A percentile compares a stretch with the other conserved stretches of the same genome.
Conservation (phyloP, 2,113 vertebrate genomes). For the Cheilinus undulatus region DNA sequence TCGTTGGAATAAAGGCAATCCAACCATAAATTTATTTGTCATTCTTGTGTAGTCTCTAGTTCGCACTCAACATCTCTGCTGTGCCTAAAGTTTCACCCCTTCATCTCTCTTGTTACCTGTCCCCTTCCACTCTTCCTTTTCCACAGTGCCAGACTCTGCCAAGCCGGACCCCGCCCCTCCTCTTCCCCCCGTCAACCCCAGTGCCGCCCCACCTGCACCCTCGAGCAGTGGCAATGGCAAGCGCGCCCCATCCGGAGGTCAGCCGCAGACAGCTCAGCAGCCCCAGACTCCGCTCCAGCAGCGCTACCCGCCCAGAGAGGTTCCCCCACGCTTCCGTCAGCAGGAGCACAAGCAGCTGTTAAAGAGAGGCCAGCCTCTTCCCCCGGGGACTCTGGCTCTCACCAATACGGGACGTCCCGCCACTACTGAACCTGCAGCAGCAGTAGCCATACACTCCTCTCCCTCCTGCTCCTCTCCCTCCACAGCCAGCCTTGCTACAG, state of each 20-base stretch:
- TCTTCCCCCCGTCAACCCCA: slow-evolving; percentile 89
- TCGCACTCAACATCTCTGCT: slow-evolving; percentile 39
- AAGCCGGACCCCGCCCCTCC: slow-evolving; percentile 93
- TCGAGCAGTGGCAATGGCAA: slow-evolving; percentile 95
- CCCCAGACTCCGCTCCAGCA: slow-evolving; percentile 84
- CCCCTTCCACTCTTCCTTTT: slow-evolving; percentile 17
- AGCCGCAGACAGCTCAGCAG: slow-evolving; percentile 71
- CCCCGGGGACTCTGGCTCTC: slow-evolving; percentile 86
- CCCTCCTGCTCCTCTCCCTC: slow-evolving; percentile 66
- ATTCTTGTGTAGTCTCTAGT: too few species aligned
- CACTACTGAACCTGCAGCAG: slow-evolving; percentile 68
- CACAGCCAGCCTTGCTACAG: slow-evolving; percentile 72
- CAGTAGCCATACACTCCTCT: slow-evolving; percentile 60
- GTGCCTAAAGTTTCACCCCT: slow-evolving; percentile 36
- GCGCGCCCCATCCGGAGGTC: slow-evolving; percentile 81
- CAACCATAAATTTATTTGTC: too few species aligned
- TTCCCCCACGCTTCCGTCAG: slow-evolving; percentile 98
- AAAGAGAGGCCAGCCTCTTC: slow-evolving; percentile 96
- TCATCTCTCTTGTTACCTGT: slow-evolving; percentile 47
- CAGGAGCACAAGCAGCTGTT: slow-evolving; percentile 99
- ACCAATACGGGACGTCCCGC: slow-evolving; percentile 70
- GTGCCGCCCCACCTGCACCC: slow-evolving; percentile 88
- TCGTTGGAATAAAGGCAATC: too few species aligned
- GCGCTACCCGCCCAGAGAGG: slow-evolving; percentile 96
- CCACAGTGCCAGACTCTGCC: slow-evolving; percentile 94